A percentile compares a stretch with the other conserved stretches of the same genome.
These are phyloP conservation scores for Sigmodon hispidus DNA, from an alignment of 2,113 vertebrate genomes.

Conservation along the genomic window DNA sequence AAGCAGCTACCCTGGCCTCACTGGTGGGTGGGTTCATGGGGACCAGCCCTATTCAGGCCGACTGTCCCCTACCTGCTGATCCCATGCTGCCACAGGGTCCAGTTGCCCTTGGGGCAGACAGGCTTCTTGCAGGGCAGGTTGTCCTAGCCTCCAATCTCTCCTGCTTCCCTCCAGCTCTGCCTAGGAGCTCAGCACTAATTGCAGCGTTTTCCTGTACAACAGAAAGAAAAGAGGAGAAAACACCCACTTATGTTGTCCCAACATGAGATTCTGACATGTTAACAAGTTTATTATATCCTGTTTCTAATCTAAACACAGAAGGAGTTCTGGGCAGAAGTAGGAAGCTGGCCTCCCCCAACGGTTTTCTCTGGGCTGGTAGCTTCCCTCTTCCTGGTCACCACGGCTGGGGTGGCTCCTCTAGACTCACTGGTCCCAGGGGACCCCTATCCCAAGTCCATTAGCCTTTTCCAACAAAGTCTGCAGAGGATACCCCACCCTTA, in stretches of 20 bases:
- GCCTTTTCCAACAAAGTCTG: background rate
- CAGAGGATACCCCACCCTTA: rapidly evolving
- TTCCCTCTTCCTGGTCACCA: background rate
- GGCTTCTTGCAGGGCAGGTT: background rate
- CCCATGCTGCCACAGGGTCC: background rate
- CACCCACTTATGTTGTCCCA: conserved; percentile 67
- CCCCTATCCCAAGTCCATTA: rapidly evolving
- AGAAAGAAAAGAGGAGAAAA: conserved; percentile 57
- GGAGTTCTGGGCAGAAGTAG: conserved; percentile 54
- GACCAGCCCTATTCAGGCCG: background rate
- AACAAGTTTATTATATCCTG: conserved; percentile 75
- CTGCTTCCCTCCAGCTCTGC: conserved; percentile 41
- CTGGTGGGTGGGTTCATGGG: background rate
- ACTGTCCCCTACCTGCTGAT: background rate
- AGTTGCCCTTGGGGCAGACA: background rate
- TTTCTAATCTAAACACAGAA: conserved; percentile 73
- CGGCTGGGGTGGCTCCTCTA: background rate
- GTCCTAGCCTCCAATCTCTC: background rate
- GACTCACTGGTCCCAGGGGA: background rate
- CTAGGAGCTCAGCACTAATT: conserved; percentile 59
- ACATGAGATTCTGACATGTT: conserved; percentile 67
- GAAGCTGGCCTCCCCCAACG: conserved; percentile 36
- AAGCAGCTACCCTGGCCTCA: rapidly evolving
- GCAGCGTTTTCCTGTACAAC: conserved; percentile 48
- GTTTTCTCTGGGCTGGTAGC: background rate